Conservation (phyloP, 2,113 vertebrate species). For the Dromas ardeola region DNA sequence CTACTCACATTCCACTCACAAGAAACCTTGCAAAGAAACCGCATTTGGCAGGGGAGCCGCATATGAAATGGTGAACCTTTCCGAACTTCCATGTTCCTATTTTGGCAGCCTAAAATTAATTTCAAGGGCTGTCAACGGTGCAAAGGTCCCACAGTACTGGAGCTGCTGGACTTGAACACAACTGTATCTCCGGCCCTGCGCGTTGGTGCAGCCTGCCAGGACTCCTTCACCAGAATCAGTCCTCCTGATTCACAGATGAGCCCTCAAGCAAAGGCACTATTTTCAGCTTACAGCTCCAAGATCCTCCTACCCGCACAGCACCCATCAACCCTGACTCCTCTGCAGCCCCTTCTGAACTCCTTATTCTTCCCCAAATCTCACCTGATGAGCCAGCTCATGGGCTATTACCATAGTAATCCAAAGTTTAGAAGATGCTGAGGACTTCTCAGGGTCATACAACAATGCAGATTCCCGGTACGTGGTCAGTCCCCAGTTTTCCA, state of each 20-base stretch:
- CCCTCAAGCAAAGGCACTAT: neutral
- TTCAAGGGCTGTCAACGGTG: neutral
- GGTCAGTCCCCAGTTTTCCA: slow-evolving; percentile 86
- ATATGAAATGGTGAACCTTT: neutral
- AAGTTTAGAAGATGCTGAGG: slow-evolving; percentile 76
- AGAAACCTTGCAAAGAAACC: neutral
- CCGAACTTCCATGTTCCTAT: neutral
- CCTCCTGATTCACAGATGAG: neutral
- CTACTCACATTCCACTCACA: neutral
- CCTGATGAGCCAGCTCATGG: slow-evolving; percentile 84
- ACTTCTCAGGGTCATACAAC: slow-evolving; percentile 75
- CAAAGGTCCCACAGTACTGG: neutral
- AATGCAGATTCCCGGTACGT: slow-evolving; percentile 77
- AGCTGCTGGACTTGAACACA: neutral
- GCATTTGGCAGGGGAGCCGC: neutral
- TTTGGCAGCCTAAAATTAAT: no score
- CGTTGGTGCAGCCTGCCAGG: rapidly evolving
- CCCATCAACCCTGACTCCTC: rapidly evolving
- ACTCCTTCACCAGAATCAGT: neutral
- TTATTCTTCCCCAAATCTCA: neutral
- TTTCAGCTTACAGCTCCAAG: neutral
- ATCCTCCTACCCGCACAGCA: no score
- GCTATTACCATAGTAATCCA: slow-evolving; percentile 75
- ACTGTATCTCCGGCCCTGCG: neutral
- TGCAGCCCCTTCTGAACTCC: no score